Evolutionary conservation across 2,113 vertebrate species (phyloP).

Genomic region (Toxotes chatareus): DNA sequence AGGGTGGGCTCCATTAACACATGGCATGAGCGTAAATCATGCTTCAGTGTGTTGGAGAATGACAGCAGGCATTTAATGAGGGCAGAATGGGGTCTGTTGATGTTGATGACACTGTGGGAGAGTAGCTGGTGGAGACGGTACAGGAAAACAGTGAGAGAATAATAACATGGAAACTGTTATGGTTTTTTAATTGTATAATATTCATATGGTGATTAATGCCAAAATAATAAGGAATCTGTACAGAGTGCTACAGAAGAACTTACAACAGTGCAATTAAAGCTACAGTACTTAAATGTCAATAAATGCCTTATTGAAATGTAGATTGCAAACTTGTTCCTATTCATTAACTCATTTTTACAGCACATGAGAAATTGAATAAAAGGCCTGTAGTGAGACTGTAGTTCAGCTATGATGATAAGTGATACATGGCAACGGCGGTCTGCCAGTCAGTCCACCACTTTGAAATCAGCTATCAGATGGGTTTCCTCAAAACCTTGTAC

Average conservation of each 20-base stretch:
- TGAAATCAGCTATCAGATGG: too few species aligned
- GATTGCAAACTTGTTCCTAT: background rate
- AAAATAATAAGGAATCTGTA: slow-evolving; percentile 1
- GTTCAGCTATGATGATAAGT: too few species aligned
- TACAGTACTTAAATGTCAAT: background rate
- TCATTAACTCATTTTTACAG: background rate
- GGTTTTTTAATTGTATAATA: background rate
- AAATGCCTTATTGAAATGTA: background rate
- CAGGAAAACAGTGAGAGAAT: background rate
- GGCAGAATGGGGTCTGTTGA: background rate
- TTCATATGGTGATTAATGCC: slow-evolving; percentile 2
- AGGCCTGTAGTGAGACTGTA: background rate
- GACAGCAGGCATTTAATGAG: background rate
- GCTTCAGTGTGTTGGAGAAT: slow-evolving; percentile 3
- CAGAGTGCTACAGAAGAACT: background rate
- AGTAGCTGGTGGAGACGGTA: background rate
- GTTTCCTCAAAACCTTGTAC: too few species aligned
- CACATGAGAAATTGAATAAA: background rate
- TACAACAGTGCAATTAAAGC: background rate
- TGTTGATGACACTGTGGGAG: background rate
- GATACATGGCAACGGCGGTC: background rate
- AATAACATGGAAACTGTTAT: background rate
- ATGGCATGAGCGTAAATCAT: slow-evolving; percentile 30
- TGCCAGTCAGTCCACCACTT: background rate
- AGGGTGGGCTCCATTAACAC: slow-evolving; percentile 12